These are phyloP conservation scores for Lutraria rhynchaena DNA, from an alignment of 1,140 invertebrate genomes.

Conservation along the genomic window DNA sequence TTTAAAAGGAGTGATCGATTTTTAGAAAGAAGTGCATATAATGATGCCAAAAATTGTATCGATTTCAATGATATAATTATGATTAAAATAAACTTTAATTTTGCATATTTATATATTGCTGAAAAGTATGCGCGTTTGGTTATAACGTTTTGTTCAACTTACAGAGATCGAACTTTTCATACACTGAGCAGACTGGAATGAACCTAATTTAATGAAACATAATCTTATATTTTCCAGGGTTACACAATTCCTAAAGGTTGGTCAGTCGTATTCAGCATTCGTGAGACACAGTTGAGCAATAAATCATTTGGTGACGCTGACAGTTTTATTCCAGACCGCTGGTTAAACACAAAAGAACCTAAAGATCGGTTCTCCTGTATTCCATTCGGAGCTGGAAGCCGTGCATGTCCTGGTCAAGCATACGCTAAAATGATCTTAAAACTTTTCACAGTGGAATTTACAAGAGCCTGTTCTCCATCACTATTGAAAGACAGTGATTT, in stretches of 20 bases:
- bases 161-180: too few relatives aligned
- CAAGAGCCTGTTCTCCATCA: constrained; percentile 13
- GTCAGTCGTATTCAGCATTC: constrained; percentile 56
- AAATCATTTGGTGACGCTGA: neutral
- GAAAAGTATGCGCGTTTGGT: too few relatives aligned
- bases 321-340: constrained; percentile 65
- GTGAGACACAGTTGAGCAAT: constrained; percentile 45
- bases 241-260: constrained; percentile 56
- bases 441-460: constrained; percentile 65
- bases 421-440: constrained; percentile 67
- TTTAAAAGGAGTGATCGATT: too few relatives aligned
- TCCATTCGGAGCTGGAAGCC: constrained; percentile 69
- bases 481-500: constrained; percentile 33
- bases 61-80: too few relatives aligned
- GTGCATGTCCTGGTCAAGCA: constrained; percentile 69
- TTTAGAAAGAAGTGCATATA: too few relatives aligned
- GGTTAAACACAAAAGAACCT: constrained; percentile 49
- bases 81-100: too few relatives aligned
- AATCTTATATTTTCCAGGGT: constrained; percentile 55
- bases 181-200: too few relatives aligned
- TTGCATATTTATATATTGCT: too few relatives aligned
- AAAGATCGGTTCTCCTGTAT: constrained; percentile 64
- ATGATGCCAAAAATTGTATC: too few relatives aligned
- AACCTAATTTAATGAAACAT: too few relatives aligned
- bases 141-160: too few relatives aligned